Percentiles rank a stretch among this genome's conserved stretches.
Conservation (phyloP, 2,113 vertebrate genomes). For the Herpetotheres cachinnans region DNA sequence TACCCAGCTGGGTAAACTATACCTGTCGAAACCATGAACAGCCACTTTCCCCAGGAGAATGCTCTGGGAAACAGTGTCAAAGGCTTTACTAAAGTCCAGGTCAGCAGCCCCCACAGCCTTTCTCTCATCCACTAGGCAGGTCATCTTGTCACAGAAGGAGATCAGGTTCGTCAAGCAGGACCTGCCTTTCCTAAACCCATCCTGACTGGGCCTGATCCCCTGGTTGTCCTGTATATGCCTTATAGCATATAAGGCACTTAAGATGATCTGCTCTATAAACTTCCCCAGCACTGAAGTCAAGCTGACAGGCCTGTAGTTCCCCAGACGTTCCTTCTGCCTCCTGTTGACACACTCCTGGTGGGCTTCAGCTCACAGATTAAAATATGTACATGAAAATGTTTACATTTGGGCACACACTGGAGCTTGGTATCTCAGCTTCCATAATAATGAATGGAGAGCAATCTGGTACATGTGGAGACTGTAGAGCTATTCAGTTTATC, state of each 20-base stretch:
- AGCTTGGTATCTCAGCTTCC: background rate
- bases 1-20: background rate
- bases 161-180: background rate
- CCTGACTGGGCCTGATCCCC: too few relatives aligned
- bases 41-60: background rate
- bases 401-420: background rate
- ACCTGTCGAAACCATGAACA: too few relatives aligned
- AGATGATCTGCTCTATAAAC: background rate
- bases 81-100: background rate
- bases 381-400: background rate
- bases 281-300: background rate
- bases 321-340: background rate
- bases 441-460: background rate
- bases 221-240: background rate
- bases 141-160: background rate
- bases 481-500: background rate
- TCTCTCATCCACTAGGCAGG: background rate
- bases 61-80: background rate
- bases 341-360: background rate
- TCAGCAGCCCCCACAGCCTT: background rate
- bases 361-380: background rate
- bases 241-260: background rate
- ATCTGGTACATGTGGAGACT: background rate
- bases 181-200: too few relatives aligned
- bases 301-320: background rate